Evolutionary conservation across 2,797 vertebrate species (phyloP), one percentile per base, ranked within the genome.

Genomic region (Austrolebias charrua): DNA sequence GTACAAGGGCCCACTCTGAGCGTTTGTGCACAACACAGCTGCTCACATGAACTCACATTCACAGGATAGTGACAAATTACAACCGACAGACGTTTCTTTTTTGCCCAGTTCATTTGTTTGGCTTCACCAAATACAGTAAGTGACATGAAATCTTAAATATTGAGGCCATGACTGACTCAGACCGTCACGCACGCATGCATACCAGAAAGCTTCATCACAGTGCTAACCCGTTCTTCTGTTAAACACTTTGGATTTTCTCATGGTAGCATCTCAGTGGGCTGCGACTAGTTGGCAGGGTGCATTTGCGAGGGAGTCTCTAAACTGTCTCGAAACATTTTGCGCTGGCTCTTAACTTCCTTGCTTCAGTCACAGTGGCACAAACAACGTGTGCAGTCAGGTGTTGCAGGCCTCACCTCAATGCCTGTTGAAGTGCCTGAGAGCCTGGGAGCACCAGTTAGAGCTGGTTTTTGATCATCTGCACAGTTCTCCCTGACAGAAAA

Each of bases 1-100:
- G 69, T 73, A 84, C 55, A 69, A 28, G 69, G 69, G 64, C 54
- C 44, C 35, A 51, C 69, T 73, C 48, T 67, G 73, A 66, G 66
- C 75, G 59, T 40, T 65, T 59, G 56, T 43, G 42, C 42, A 63
- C 73, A 55, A 61, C 11, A 60, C 48, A 50, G n/a, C 6, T 33
- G 45, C 43, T 49, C 28, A 33, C 42, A 58, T 60, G 38, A 38
- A 28, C 19, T 0, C 40, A 2, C 50, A 51, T 54, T 55, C 55
- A 51, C 16, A 48, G 2, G 31, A 14, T 7, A 48, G 42, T 59
- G 62, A 47, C 55, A 8, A n/a, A 70, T 29, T 3, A 13, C 45
- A 66, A 51, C 9, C 58, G 55, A 80, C 69, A 59, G 60, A 46
- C 69, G 66, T 72, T 62, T 75, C 24, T 71, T 45, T 55, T 58